These are phyloP conservation scores for Drosophila greeni DNA, from an alignment of 2,888 invertebrate species.

Conservation along the genomic window DNA sequence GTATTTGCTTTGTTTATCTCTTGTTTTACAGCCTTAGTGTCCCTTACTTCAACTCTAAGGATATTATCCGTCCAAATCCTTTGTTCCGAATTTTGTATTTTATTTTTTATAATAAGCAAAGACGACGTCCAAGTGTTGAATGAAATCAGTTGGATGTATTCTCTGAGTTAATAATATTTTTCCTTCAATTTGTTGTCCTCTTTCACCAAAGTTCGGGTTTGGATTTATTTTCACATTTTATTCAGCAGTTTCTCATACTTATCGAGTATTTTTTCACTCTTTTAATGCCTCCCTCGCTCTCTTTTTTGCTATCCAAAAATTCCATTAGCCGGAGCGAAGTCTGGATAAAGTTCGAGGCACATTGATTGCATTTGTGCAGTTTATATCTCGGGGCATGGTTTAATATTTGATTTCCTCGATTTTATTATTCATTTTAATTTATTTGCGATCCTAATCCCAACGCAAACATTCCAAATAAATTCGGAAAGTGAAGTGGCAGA, in stretches of 20 bases:
- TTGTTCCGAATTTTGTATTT: slow-evolving; percentile 22
- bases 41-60: slow-evolving; percentile 45
- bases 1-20: slow-evolving; percentile 42
- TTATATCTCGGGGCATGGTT: neutral
- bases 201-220: neutral
- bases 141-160: slow-evolving; percentile 5
- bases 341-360: slow-evolving; percentile 38
- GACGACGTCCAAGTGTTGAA: slow-evolving; percentile 14
- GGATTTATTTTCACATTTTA: slow-evolving; percentile 5
- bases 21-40: slow-evolving; percentile 50
- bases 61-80: slow-evolving; percentile 44
- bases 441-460: slow-evolving; percentile 14
- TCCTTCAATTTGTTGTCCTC: neutral
- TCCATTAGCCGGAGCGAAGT: slow-evolving; percentile 53
- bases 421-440: slow-evolving; percentile 27
- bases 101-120: neutral
- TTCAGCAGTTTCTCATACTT: slow-evolving; percentile 12
- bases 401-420: slow-evolving; percentile 2
- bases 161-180: slow-evolving; percentile 4
- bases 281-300: neutral
- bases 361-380: slow-evolving; percentile 9
- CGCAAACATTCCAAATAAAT: slow-evolving; percentile 22
- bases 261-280: neutral
- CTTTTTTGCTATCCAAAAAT: slow-evolving; percentile 32
- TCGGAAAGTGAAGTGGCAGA: slow-evolving; percentile 19